phyloP scores from a whole-genome alignment of 2,113 vertebrate genomes.

The Syngnathus typhle region DNA sequence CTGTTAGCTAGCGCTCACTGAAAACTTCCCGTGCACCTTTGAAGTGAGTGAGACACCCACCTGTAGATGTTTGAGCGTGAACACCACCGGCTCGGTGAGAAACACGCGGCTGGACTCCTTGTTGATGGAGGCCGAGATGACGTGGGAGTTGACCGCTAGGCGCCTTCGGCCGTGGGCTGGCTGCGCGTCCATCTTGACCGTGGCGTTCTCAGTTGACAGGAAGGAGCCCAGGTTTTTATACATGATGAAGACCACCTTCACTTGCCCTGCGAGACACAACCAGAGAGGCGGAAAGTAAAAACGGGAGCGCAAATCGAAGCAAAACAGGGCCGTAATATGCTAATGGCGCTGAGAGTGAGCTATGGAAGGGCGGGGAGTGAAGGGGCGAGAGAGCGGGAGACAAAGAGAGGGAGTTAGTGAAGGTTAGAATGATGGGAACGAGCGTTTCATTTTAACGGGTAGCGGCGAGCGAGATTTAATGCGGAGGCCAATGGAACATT shows the following conservation, averaged over 20 bases:
- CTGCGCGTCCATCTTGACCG: conserved; percentile 80
- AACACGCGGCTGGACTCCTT: conserved; percentile 90
- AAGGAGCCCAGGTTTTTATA: conserved; percentile 91
- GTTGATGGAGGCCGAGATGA: conserved; percentile 89
- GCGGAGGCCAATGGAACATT: conserved; percentile 71
- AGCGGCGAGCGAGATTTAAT: conserved; percentile 69
- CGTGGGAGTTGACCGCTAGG: conserved; percentile 84
- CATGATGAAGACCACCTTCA: conserved; percentile 88
- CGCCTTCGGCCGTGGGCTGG: conserved; percentile 55
- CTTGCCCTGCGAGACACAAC: conserved; percentile 73
- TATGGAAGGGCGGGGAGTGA: conserved; percentile 51
- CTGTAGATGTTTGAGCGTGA: conserved; percentile 84
- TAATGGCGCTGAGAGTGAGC: conserved; percentile 44
- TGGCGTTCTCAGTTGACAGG: conserved; percentile 88
- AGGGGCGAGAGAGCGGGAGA: conserved; percentile 53
- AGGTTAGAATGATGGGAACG: conserved; percentile 72
- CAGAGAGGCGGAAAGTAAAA: conserved; percentile 7
- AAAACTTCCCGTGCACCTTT: too few relatives aligned
- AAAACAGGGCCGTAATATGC: conserved; percentile 48
- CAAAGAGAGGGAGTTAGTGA: conserved; percentile 62
- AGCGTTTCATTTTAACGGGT: conserved; percentile 71
- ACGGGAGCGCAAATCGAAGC: conserved; percentile 1
- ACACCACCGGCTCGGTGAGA: conserved; percentile 86
- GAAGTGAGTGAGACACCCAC: conserved; percentile 42
- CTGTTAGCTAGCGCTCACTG: too few relatives aligned